Evolutionary conservation across 1,140 invertebrate species (phyloP), one percentile per base, ranked within the genome.

Genomic region (Penaeus indicus): DNA sequence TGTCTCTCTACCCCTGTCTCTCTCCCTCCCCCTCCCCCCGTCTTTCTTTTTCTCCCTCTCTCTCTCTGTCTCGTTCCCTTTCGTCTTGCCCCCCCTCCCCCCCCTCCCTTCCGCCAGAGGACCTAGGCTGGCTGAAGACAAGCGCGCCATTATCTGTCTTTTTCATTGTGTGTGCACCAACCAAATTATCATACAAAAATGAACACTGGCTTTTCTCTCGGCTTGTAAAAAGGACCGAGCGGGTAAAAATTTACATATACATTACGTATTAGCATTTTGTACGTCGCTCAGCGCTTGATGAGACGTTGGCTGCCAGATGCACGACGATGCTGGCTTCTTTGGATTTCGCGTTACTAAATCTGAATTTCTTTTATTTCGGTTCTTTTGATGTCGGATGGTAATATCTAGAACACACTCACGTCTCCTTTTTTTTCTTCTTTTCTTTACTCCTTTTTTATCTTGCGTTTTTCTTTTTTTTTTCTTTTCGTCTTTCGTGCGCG

Each of bases 211-310:
- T 89, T 89, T 89, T 89, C 88, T 89, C 82, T 79, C 80, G 84
- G 83, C 86, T 61, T 67, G 79, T 21, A 90, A 79, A 84, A 89
- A 89, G 87, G 84, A 86, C 82, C 77, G 79, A 72, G 84, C 82
- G 78, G 90, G 90, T 72, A 86, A 88, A 85, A 83, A 90, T 85
- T 85, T 85, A 90, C 78, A 85, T 88, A 89, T 89, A 89, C 84
- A 89, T 89, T 89, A 89, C 88, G 79, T 61, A 89, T 89, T 89
- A 89, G 88, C 88, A 89, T 89, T 89, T 89, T 89, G 88, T 85
- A 81, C 78, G 79, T 62, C 86, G 84, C 84, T 69, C 77, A n/a
- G 25, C 64, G 79, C 82, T 84, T 89, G 88, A 89, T 89, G 88
- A 89, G 88, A 85, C 21, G 69, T 19, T 25, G 82, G n/a, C n/a